A percentile compares a stretch with the other conserved stretches of the same genome.
phyloP scores from a whole-genome alignment of 2,888 invertebrate genomes.

The Automeris io region DNA sequence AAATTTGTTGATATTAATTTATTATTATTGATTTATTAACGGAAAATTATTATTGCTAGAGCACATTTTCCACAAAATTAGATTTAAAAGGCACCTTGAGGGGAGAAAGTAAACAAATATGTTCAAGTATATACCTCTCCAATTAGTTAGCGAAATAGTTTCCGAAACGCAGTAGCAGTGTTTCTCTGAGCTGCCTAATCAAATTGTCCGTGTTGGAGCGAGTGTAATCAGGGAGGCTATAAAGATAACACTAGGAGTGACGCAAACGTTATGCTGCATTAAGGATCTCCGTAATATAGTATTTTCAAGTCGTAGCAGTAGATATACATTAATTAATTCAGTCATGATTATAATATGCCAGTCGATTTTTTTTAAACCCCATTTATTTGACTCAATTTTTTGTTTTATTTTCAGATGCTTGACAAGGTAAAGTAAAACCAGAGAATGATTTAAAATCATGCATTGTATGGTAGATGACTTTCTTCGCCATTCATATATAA shows the following conservation, averaged over 20 bases:
- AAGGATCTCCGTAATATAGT: conserved; percentile 9
- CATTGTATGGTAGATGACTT: too few species aligned
- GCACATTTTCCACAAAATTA: not conserved
- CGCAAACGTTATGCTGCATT: conserved; percentile 30
- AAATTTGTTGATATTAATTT: too few species aligned
- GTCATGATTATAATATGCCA: too few species aligned
- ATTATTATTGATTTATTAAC: too few species aligned
- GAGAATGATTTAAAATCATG: too few species aligned
- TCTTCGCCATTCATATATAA: too few species aligned
- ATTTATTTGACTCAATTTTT: too few species aligned
- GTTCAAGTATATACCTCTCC: conserved; percentile 8
- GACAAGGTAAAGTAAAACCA: too few species aligned
- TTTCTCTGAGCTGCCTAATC: conserved; percentile 29
- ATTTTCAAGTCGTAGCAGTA: conserved; percentile 5
- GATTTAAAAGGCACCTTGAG: not conserved
- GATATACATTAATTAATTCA: conserved; percentile 5
- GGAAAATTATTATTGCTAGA: too few species aligned
- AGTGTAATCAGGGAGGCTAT: conserved; percentile 34
- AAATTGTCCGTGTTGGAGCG: conserved; percentile 31
- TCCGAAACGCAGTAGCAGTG: conserved; percentile 8
- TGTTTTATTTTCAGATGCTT: too few species aligned
- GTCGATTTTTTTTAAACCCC: too few species aligned
- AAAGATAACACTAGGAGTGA: conserved; percentile 34
- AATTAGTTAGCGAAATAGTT: conserved; percentile 5
- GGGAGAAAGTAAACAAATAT: not conserved